A percentile compares a stretch with the other conserved stretches of the same genome.
Evolutionary conservation across 2,113 vertebrate genomes (phyloP).

Genomic region (Myotis davidii): DNA sequence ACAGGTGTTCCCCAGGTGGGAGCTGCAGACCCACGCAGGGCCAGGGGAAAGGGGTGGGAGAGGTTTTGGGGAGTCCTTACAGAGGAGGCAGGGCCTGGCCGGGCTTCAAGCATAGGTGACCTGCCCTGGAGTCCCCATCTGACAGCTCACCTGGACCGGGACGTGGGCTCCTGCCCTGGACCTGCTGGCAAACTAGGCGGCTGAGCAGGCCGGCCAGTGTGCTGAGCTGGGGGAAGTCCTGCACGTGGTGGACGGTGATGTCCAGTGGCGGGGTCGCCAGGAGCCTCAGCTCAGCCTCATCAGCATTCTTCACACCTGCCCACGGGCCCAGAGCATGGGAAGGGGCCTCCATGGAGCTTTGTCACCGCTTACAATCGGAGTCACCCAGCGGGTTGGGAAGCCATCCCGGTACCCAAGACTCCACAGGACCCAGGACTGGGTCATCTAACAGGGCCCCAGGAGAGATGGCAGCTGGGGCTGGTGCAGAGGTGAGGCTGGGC

Average conservation of each 20-base stretch:
- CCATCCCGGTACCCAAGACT: background rate
- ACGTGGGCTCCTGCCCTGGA: slow-evolving; percentile 87
- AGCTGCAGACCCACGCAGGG: background rate
- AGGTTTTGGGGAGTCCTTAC: background rate
- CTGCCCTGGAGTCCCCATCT: rapidly evolving
- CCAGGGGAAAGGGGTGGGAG: rapidly evolving
- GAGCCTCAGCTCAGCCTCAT: slow-evolving; percentile 92
- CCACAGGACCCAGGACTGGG: background rate
- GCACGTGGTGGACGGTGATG: slow-evolving; percentile 92
- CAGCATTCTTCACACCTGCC: slow-evolving; percentile 95
- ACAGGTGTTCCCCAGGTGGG: background rate
- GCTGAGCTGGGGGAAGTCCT: slow-evolving; percentile 93
- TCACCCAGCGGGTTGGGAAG: rapidly evolving
- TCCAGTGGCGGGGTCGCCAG: slow-evolving; percentile 93
- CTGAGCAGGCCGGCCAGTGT: slow-evolving; percentile 90
- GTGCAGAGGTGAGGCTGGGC: background rate
- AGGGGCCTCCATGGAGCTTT: rapidly evolving
- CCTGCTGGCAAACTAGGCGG: slow-evolving; percentile 90
- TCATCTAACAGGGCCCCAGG: background rate
- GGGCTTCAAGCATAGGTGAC: rapidly evolving
- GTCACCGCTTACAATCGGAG: rapidly evolving
- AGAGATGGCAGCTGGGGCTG: background rate
- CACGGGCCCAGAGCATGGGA: background rate
- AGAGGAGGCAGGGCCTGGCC: rapidly evolving
- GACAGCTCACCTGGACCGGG: slow-evolving; percentile 69